Conservation (phyloP, 2,888 invertebrate genomes). For the Malthinus flaveolus region DNA sequence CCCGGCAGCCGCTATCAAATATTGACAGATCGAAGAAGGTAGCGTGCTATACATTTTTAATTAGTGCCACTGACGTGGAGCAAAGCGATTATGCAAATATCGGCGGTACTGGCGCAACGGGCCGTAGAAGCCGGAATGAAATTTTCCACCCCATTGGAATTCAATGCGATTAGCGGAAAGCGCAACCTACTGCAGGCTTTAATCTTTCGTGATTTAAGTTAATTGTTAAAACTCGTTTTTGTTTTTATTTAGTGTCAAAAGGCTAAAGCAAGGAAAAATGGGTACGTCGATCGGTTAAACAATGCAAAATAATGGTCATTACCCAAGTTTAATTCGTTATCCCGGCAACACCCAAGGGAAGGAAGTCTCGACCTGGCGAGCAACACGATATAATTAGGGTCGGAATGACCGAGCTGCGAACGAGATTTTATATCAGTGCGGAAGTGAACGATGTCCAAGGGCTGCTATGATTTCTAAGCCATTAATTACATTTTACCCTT, state of each 20-base stretch:
- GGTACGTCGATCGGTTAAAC: neutral
- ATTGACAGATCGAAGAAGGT: conserved; percentile 44
- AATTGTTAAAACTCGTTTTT: conserved; percentile 19
- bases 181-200: conserved; percentile 33
- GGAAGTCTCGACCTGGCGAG: conserved; percentile 24
- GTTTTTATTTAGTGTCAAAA: too few species aligned
- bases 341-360: conserved; percentile 6
- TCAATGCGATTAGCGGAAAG: conserved; percentile 51
- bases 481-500: conserved; percentile 30
- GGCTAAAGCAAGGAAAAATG: too few species aligned
- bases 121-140: conserved; percentile 49
- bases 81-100: conserved; percentile 52
- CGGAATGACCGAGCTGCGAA: conserved; percentile 24
- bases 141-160: conserved; percentile 53
- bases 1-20: conserved; percentile 39
- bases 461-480: conserved; percentile 29
- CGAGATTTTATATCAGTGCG: conserved; percentile 31
- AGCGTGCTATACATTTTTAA: conserved; percentile 53
- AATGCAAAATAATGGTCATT: conserved; percentile 1
- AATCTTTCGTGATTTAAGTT: conserved; percentile 30
- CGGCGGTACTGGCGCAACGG: conserved; percentile 42
- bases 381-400: conserved; percentile 24
- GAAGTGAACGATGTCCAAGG: conserved; percentile 28
- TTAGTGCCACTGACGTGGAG: conserved; percentile 46
- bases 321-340: conserved; percentile 2